Conservation (phyloP, 1,140 invertebrate species). For the Pseudomyrmex concolor region DNA sequence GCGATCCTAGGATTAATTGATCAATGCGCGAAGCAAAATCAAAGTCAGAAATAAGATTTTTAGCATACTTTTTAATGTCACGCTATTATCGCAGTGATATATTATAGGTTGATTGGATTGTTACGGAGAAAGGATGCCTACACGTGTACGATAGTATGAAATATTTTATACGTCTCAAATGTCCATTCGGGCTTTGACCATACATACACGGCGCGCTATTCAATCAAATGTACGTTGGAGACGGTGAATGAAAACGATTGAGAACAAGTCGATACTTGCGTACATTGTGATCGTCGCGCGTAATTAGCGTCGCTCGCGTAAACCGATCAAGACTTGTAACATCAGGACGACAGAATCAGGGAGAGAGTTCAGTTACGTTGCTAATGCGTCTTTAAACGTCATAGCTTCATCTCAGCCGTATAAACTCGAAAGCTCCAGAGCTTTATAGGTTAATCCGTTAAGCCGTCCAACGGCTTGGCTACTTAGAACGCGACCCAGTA, state of each 20-base stretch:
- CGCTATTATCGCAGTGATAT: too few species aligned
- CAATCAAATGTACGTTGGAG: background rate
- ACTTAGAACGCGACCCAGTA: constrained; percentile 53
- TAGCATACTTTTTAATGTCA: too few species aligned
- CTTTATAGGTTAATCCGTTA: constrained; percentile 41
- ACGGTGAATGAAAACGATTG: too few species aligned
- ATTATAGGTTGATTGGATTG: too few species aligned
- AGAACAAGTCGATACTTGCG: background rate
- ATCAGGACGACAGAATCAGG: background rate
- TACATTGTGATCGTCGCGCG: background rate
- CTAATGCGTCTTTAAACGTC: constrained; percentile 53
- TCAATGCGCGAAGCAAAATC: too few species aligned
- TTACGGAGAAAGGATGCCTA: too few species aligned
- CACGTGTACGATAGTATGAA: too few species aligned
- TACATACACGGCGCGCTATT: too few species aligned
- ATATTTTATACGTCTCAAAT: too few species aligned
- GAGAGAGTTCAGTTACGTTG: constrained; percentile 1
- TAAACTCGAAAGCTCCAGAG: constrained; percentile 22
- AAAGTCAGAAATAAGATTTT: too few species aligned
- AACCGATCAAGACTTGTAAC: background rate
- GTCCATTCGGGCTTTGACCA: too few species aligned
- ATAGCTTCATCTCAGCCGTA: constrained; percentile 40
- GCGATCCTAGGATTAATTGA: too few species aligned
- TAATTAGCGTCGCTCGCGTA: background rate
- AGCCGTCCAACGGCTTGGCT: constrained; percentile 47